Evolutionary conservation across 2,113 vertebrate species (phyloP).

Genomic region (Pelvicachromis taeniatus): DNA sequence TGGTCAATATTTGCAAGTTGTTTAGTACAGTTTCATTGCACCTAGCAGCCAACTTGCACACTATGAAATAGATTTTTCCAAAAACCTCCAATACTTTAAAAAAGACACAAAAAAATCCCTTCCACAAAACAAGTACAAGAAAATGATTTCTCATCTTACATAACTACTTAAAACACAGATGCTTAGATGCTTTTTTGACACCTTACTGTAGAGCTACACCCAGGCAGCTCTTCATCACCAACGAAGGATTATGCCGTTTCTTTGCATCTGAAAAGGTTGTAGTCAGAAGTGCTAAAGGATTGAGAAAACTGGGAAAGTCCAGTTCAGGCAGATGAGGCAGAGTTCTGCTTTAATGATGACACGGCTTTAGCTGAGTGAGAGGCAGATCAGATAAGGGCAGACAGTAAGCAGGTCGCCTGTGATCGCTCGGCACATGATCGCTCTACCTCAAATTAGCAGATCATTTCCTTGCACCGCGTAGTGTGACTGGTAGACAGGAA

Average conservation of each 20-base stretch:
- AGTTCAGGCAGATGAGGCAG: neutral
- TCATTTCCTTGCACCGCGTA: neutral
- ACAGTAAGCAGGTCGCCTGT: neutral
- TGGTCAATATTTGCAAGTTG: neutral
- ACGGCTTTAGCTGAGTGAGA: neutral
- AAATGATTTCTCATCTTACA: neutral
- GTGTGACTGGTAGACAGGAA: neutral
- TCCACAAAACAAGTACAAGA: neutral
- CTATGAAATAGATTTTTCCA: neutral
- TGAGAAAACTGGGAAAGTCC: slow-evolving; percentile 5
- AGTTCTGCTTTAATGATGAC: slow-evolving; percentile 17
- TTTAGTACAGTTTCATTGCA: neutral
- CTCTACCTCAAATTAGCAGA: slow-evolving; percentile 7
- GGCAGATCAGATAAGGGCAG: neutral
- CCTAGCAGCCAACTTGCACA: neutral
- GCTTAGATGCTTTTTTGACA: neutral
- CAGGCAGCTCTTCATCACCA: fast-evolving
- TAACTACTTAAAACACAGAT: neutral
- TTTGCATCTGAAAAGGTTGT: neutral
- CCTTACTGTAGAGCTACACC: neutral
- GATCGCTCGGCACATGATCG: neutral
- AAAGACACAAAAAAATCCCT: neutral
- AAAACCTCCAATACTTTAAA: neutral
- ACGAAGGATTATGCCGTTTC: neutral
- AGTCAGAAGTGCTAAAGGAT: neutral